These are phyloP conservation scores for Planiliza haematocheilus DNA, from an alignment of 2,113 vertebrate genomes.

Conservation along the genomic window DNA sequence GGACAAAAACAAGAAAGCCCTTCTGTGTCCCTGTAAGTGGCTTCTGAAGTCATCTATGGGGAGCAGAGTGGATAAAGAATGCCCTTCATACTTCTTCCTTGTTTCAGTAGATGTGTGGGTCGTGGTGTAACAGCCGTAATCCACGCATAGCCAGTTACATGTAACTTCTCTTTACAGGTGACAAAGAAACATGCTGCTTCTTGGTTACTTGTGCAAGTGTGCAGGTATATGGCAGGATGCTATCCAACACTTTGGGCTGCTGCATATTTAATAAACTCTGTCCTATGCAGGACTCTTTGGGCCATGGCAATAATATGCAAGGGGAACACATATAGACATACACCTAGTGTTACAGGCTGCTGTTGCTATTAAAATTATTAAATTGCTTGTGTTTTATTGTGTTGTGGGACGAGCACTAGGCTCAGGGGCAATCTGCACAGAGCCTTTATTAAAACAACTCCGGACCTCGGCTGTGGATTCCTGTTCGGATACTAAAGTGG, in stretches of 20 bases:
- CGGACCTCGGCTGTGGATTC: constrained; percentile 40
- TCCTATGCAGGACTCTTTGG: constrained; percentile 11
- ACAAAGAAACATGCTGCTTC: not conserved
- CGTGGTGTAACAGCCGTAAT: constrained; percentile 26
- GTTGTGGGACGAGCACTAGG: constrained; percentile 29
- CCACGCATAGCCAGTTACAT: not conserved
- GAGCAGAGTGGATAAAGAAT: constrained; percentile 53
- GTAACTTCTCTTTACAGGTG: not conserved
- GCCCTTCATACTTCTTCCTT: constrained; percentile 32
- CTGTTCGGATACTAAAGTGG: constrained; percentile 37
- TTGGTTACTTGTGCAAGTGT: not conserved
- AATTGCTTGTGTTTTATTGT: constrained; percentile 55
- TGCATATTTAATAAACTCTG: constrained; percentile 53
- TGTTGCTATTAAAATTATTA: constrained; percentile 40
- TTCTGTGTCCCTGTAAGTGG: constrained; percentile 49
- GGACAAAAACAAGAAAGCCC: constrained; percentile 58
- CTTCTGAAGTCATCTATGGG: constrained; percentile 57
- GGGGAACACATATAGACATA: constrained; percentile 4
- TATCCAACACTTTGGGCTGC: constrained; percentile 4
- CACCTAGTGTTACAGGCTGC: constrained; percentile 15
- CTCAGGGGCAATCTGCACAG: constrained; percentile 45
- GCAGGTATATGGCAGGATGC: not conserved
- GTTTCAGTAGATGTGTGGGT: constrained; percentile 30
- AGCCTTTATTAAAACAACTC: constrained; percentile 59
- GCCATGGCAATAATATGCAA: constrained; percentile 30